Base-by-base conservation (phyloP, 2,797 vertebrate species). In the Columba guinea region DNA sequence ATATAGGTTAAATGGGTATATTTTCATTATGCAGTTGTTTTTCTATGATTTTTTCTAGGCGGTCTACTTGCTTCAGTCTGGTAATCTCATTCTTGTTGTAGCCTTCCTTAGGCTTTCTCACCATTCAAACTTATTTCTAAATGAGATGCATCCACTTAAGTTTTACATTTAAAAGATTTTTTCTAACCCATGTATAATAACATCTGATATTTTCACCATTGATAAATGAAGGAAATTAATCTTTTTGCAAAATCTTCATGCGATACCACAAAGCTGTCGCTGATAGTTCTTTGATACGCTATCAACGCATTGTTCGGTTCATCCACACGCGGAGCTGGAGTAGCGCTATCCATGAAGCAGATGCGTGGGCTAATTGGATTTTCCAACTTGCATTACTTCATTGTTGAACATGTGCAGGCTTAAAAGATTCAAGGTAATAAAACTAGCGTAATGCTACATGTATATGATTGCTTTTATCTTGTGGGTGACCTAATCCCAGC, bases 321-420 rank as follows among this genome's bases (percentile, higher is more conserved):
- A 93, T 95, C 95, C 87, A 56, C 75, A 78, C 70, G 84, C 92
- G 87, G 82, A 93, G 73, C 69, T 89, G 83, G 58, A 63, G 22
- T 48, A 65, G 78, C 83, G 84, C 63, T 85, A 89, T 94, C 94
- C 82, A 94, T 83, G 74, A 96, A 91, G 82, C 74, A 78, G 90
- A 44, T 94, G 82, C 14, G 9, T 84, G 74, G 75, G 70, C 93
- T 97, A 97, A 97, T 96, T 96, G 93, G 88, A 96, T 97, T 96
- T 96, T 97, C 84, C 81, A 87, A 94, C 96, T 95, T 92, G 19
- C 68, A 69, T 96, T 74, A 63, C 73, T 96, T 93, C 91, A 88
- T 82, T 84, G 96, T 93, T 95, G 88, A 95, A 80, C 82, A 85
- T 28, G 51, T 87, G 71, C 84, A 92, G 84, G 86, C 88, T 96